A percentile compares a stretch with the other conserved stretches of the same genome.
Conservation (phyloP, 2,797 vertebrate species). For the Megaceryle alcyon region DNA sequence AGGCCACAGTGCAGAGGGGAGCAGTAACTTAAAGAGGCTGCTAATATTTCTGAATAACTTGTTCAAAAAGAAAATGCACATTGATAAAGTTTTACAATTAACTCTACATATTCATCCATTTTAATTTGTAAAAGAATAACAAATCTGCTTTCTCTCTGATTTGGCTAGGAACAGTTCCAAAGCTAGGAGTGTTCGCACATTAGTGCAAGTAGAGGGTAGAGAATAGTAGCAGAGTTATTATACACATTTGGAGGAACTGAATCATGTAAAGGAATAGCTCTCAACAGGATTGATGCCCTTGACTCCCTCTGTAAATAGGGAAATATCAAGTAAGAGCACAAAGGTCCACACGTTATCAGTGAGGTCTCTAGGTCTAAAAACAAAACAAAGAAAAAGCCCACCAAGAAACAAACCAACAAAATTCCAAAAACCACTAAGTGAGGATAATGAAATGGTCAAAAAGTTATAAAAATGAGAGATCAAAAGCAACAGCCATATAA, state of each 20-base stretch:
- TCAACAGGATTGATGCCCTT: neutral
- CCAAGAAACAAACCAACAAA: neutral
- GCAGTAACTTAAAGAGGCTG: neutral
- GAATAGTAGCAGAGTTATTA: neutral
- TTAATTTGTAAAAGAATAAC: neutral
- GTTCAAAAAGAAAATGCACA: neutral
- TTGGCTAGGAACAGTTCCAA: neutral
- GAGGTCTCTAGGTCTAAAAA: neutral
- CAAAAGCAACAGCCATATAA: neutral
- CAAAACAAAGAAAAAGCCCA: neutral
- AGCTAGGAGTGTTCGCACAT: neutral
- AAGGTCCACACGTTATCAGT: neutral
- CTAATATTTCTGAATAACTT: neutral
- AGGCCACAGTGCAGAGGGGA: neutral
- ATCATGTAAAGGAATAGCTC: neutral
- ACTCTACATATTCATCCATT: neutral
- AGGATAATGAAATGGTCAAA: neutral
- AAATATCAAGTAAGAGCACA: neutral
- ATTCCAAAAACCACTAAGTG: rapidly evolving
- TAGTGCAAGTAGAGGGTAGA: neutral
- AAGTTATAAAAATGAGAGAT: neutral
- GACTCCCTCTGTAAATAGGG: neutral
- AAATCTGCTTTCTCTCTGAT: neutral
- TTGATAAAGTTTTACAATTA: neutral
- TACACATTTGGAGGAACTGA: neutral